phyloP scores from a whole-genome alignment of 2,888 invertebrate species.

The Lapara coniferarum region DNA sequence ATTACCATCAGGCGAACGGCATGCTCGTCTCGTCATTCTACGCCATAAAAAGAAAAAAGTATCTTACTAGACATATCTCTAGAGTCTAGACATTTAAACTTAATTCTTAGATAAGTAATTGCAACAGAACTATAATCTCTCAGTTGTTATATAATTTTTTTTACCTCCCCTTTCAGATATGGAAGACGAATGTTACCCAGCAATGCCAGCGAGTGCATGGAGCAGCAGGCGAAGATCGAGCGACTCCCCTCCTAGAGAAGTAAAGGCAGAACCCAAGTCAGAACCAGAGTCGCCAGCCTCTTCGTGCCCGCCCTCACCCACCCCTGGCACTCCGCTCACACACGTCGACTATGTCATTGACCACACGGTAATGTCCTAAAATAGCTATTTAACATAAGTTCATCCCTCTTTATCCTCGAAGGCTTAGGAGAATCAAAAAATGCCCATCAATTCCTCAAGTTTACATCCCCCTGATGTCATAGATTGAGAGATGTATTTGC shows the following conservation, averaged over 20 bases:
- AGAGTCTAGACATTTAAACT: no score
- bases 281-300: constrained; percentile 89
- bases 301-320: constrained; percentile 88
- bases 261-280: constrained; percentile 91
- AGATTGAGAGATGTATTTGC: no score
- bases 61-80: no score
- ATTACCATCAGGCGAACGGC: no score
- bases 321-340: constrained; percentile 82
- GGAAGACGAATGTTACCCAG: constrained; percentile 95
- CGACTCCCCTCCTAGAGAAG: constrained; percentile 70
- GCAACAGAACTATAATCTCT: background rate
- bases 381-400: no score
- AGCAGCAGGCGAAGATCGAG: constrained; percentile 69
- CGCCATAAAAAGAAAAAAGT: no score
- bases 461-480: no score
- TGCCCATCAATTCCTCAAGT: no score
- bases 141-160: background rate
- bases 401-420: no score
- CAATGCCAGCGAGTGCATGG: constrained; percentile 87
- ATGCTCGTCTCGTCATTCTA: no score
- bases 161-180: constrained; percentile 85
- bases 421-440: no score
- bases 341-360: constrained; percentile 85
- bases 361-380: constrained; percentile 78
- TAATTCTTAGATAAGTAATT: no score